Percentiles rank a stretch among this genome's conserved stretches.
Conservation (phyloP, 2,113 vertebrate species). For the Eurystomus gularis region DNA sequence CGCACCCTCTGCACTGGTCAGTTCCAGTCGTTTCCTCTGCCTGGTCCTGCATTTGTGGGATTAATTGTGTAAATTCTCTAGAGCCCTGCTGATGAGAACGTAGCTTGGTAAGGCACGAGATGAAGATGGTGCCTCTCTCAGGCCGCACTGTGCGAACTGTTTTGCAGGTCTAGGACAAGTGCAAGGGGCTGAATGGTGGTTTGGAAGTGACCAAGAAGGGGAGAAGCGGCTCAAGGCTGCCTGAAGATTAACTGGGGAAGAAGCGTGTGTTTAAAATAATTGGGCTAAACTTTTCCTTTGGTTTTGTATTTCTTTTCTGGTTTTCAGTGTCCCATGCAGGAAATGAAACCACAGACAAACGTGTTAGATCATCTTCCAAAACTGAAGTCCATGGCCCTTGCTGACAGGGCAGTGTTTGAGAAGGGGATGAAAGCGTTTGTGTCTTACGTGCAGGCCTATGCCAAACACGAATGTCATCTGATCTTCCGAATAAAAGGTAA, state of each 20-base stretch:
- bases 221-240: neutral
- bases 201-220: neutral
- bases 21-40: neutral
- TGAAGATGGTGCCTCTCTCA: neutral
- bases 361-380: conserved; percentile 86
- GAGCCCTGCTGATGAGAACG: neutral
- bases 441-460: conserved; percentile 89
- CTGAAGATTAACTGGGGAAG: neutral
- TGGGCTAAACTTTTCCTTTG: neutral
- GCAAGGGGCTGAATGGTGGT: neutral
- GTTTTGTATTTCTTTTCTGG: neutral
- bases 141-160: neutral
- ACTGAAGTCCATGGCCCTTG: conserved; percentile 81
- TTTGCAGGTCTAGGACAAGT: neutral
- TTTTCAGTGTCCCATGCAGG: conserved; percentile 88
- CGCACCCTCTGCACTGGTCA: neutral
- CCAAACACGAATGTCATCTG: conserved; percentile 92
- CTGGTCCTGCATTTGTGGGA: neutral
- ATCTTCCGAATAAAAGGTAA: conserved; percentile 95
- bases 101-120: neutral
- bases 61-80: neutral
- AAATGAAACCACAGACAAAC: conserved; percentile 72
- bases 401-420: conserved; percentile 90
- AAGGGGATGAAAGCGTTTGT: conserved; percentile 92
- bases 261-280: neutral